Evolutionary conservation across 2,113 vertebrate species (phyloP).

Genomic region (Poeciliopsis occidentalis): DNA sequence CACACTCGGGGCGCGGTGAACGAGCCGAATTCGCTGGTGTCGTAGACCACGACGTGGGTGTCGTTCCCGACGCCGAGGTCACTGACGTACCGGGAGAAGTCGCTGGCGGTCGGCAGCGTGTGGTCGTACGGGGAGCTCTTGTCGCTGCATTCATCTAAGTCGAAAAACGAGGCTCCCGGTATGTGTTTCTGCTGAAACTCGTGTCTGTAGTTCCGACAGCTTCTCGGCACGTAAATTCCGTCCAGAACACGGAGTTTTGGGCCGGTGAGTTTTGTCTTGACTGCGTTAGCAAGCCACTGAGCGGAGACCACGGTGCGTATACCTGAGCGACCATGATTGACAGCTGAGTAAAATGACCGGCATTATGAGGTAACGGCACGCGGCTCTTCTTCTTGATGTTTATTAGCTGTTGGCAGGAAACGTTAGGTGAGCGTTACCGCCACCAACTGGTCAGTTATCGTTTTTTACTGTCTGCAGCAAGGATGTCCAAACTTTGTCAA

Average conservation of each 20-base stretch:
- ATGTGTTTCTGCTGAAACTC: constrained; percentile 91
- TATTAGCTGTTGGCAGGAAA: too few relatives aligned
- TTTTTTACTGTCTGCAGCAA: too few relatives aligned
- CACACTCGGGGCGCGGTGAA: constrained; percentile 90
- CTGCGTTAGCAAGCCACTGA: constrained; percentile 88
- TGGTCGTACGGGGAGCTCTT: constrained; percentile 85
- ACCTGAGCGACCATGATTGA: constrained; percentile 80
- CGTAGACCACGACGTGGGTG: constrained; percentile 93
- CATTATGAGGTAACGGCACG: too few relatives aligned
- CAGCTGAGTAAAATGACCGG: neutral
- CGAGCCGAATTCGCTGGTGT: constrained; percentile 88
- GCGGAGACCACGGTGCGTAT: constrained; percentile 83
- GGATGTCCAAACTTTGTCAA: too few relatives aligned
- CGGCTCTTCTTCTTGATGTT: too few relatives aligned
- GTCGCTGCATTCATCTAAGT: constrained; percentile 90
- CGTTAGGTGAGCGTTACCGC: too few relatives aligned
- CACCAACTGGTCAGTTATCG: too few relatives aligned
- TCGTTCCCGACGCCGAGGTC: constrained; percentile 84
- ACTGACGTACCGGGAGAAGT: constrained; percentile 85
- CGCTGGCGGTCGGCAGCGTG: constrained; percentile 83
- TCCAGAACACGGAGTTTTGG: constrained; percentile 85
- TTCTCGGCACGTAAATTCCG: constrained; percentile 85
- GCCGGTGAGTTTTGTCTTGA: constrained; percentile 71
- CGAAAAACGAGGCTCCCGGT: constrained; percentile 87
- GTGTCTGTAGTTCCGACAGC: constrained; percentile 53